These are phyloP conservation scores for Ciconia stormi DNA, from an alignment of 2,113 vertebrate genomes.

Conservation along the genomic window DNA sequence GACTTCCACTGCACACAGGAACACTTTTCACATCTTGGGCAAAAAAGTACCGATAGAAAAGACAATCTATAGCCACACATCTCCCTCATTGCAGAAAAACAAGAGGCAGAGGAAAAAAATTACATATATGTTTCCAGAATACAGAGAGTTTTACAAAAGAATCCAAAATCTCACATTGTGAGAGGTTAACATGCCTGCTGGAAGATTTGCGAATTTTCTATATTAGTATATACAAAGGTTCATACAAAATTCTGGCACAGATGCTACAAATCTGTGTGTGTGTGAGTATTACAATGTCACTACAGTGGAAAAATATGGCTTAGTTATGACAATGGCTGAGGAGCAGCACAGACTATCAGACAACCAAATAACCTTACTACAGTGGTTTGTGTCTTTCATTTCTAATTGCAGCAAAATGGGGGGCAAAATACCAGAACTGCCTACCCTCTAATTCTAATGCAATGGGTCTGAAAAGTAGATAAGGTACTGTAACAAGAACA, in stretches of 20 bases:
- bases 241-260: conserved; percentile 15
- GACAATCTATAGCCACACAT: background rate
- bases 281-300: background rate
- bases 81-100: background rate
- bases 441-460: background rate
- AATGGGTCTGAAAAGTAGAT: background rate
- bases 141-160: background rate
- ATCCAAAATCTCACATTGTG: background rate
- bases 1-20: background rate
- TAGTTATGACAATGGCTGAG: conserved; percentile 5
- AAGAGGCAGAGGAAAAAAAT: background rate
- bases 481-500: background rate
- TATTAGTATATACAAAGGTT: background rate
- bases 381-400: conserved; percentile 5
- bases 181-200: background rate
- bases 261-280: background rate
- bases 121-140: background rate
- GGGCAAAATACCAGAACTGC: background rate
- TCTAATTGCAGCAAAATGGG: conserved; percentile 18
- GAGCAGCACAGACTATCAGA: background rate
- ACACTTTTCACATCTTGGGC: background rate
- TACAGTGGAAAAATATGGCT: background rate
- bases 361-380: background rate
- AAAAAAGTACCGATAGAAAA: background rate
- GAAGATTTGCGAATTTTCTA: background rate